Conservation (phyloP, 2,797 vertebrate genomes). For the Lepidocolaptes lacrymiger region DNA sequence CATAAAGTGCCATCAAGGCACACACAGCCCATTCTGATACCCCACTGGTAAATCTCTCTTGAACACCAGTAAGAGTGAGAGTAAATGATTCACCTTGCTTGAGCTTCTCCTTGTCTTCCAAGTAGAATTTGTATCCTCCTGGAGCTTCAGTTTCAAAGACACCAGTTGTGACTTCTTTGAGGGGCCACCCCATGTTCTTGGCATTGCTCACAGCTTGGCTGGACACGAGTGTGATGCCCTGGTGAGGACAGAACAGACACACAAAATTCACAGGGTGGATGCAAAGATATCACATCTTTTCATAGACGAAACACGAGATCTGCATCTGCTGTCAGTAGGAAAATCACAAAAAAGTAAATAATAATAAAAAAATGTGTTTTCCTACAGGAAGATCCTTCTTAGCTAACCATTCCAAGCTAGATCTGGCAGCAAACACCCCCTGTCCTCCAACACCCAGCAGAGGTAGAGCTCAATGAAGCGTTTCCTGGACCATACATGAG, state of each 20-base stretch:
- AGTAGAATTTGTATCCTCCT: constrained; percentile 92
- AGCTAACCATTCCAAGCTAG: rapidly evolving
- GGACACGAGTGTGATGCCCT: constrained; percentile 93
- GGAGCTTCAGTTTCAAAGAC: constrained; percentile 89
- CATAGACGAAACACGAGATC: not conserved
- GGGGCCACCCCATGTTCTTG: constrained; percentile 87
- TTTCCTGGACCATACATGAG: not conserved
- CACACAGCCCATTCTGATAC: rapidly evolving
- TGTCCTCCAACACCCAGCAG: not conserved
- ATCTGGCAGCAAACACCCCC: not conserved
- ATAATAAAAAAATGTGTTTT: not conserved
- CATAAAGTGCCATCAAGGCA: not conserved
- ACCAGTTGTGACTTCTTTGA: constrained; percentile 80
- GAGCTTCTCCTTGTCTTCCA: constrained; percentile 84
- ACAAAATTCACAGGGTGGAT: not conserved
- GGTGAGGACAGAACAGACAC: not conserved
- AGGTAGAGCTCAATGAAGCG: not conserved
- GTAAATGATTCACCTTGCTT: constrained; percentile 76
- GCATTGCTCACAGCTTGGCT: constrained; percentile 90
- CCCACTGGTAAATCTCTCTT: not conserved
- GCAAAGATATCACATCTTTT: not conserved
- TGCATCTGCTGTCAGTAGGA: not conserved
- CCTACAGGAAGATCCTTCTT: not conserved
- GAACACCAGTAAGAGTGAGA: not conserved
- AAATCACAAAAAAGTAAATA: not conserved